These are phyloP conservation scores for Buceros bicornis DNA, from an alignment of 2,797 vertebrate species.

Conservation along the genomic window DNA sequence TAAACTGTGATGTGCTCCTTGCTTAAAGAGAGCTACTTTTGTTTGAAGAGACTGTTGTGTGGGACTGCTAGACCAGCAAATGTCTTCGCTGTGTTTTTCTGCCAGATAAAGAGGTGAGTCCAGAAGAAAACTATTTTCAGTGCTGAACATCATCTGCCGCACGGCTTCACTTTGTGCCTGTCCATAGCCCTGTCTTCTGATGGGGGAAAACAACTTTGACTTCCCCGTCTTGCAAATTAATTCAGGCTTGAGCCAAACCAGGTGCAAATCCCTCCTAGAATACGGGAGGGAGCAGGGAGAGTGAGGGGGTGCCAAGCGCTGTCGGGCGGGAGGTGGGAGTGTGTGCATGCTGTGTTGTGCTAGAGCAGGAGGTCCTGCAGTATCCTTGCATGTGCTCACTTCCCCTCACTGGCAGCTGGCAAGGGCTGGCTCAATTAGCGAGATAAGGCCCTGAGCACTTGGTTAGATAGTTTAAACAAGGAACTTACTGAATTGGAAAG, in stretches of 20 bases:
- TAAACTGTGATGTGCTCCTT: background rate
- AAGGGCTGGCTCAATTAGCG: slow-evolving; percentile 43
- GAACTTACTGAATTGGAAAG: background rate
- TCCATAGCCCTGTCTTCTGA: background rate
- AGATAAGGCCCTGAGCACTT: slow-evolving; percentile 37
- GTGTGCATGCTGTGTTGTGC: background rate
- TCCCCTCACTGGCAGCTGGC: slow-evolving; percentile 47
- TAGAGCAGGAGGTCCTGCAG: slow-evolving; percentile 16
- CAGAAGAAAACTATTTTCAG: slow-evolving; percentile 13
- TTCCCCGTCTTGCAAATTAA: background rate
- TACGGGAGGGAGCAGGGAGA: background rate
- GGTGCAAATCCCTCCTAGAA: slow-evolving; percentile 42
- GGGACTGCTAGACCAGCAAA: background rate
- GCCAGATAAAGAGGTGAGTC: background rate
- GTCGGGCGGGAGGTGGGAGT: background rate
- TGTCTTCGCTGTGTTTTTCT: background rate
- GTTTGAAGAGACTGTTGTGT: background rate
- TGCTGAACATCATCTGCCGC: slow-evolving; percentile 32
- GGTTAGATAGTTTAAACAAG: background rate
- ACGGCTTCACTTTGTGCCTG: slow-evolving; percentile 19
- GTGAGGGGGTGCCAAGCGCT: background rate
- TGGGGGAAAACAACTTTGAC: background rate
- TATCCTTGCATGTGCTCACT: slow-evolving; percentile 25
- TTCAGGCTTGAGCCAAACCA: slow-evolving; percentile 35
- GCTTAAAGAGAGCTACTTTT: background rate